Evolutionary conservation across 2,113 vertebrate genomes (phyloP), one percentile per base, ranked within the genome.

Genomic region (Callipepla californica): DNA sequence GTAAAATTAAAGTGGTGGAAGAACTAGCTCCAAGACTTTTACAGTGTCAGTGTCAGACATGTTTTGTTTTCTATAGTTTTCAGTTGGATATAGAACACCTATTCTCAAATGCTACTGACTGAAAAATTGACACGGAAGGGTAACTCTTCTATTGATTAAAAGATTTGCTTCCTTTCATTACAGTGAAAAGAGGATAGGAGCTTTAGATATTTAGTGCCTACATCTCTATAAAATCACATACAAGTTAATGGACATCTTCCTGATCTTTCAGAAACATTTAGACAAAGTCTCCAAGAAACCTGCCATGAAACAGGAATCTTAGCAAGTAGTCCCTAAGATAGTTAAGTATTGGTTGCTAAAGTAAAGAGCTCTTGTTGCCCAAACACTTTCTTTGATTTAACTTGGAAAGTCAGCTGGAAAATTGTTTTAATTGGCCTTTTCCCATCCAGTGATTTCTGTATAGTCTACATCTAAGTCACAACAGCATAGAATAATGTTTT

Each of bases 351-450:
- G 47, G 68, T 86, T 94, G 68, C 72, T 93, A 44, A 82, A 82
- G 78, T 94, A 95, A 94, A 94, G 90, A 86, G 55, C 34, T 93
- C 93, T 93, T 94, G 88, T 95, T 48, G 3, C 80, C 42, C 11
- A 8, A 87, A 85, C 26, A 77, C 21, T 88, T 94, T 40, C 51
- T 88, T 90, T 80, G 57, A 94, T 95, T 93, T 91, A 78, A 78
- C 85, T 96, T 96, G 88, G 90, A 94, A 95, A 50, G 2, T 6
- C 63, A 87, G 14, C 59, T 88, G 85, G 59, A 93, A 95, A 94
- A 91, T 59, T 65, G 62, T 92, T 93, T 87, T 50, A 87, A 65
- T 90, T 93, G 87, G 75, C 79, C 18, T 66, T 83, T 83, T 83
- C 51, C 72, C 8, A 4, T 70, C 32, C 17, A 80, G 28, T 66